Base-by-base conservation (phyloP, 2,888 invertebrate species). In the Cheilosia vernalis region DNA sequence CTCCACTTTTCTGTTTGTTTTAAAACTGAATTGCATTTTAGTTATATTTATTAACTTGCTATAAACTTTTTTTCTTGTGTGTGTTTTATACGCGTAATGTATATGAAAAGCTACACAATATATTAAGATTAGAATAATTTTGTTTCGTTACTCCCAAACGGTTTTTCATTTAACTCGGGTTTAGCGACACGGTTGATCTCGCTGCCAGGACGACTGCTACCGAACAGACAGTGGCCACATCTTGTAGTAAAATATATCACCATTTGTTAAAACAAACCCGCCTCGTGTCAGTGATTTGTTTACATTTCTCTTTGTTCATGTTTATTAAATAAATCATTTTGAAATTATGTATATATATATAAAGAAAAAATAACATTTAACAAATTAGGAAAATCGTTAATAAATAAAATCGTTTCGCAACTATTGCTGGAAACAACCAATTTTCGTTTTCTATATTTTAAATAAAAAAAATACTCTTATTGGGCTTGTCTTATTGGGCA, bases 21-120 rank as follows among this genome's bases (percentile, higher is more conserved):
- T 70, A 47, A 60, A 70, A 53, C 51, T 58, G 49, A 82, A 67
- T 78, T 66, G 47, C 58, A 66, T 55, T 66, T 72, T 78, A 24
- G 27, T 27, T 27, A 27, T 27, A 27, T 27, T 27, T 27, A 27
- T 56, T 49, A 33, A 67, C 37, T 53, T 58, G 44, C 53, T 69
- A 73, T 10, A 55, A 66, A 47, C 44, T 33, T 40, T 49, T 60
- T 60, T 42, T 44, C 27, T 60, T 76, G 21, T 66, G 63, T 74
- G 47, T 70, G 37, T 56, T 49, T 70, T 80, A 61, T 55, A 80
- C 42, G 70, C 80, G 76, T 79, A 47, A 66, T 66, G 74, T 84
- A 76, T 80, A 80, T 80, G 80, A 80, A 84, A 78, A 85, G 79
- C 83, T 84, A 84, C 79, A 79, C 69, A 13, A 37, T 37, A 79